Base-by-base conservation (phyloP, 2,888 invertebrate genomes). In the Micropterix aruncella region DNA sequence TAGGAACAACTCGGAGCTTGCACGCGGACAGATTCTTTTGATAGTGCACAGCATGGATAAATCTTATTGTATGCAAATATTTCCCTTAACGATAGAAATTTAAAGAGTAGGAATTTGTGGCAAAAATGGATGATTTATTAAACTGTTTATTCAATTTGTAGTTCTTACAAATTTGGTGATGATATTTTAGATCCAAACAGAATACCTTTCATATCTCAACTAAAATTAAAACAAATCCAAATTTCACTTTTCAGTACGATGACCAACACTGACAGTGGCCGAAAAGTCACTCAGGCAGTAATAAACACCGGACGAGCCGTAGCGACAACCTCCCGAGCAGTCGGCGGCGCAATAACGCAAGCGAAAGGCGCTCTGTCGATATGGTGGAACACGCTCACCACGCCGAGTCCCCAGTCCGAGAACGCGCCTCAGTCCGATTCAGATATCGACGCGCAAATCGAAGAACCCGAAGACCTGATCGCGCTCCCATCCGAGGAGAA, bases 211-310 rank as follows among this genome's bases (percentile, higher is more conserved):
- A n/a, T n/a, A n/a, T n/a, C n/a, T n/a, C n/a, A n/a, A n/a, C n/a
- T n/a, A n/a, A n/a, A n/a, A n/a, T n/a, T n/a, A n/a, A n/a, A n/a
- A n/a, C n/a, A n/a, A n/a, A n/a, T n/a, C n/a, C n/a, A n/a, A n/a
- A n/a, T n/a, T n/a, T n/a, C n/a, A n/a, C 49, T 51, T 61, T 66
- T 36, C 58, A 94, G 94, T 59, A 90, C 92, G 16, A 91, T 95
- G 85, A 91, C 93, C 55, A 91, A 84, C 56, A 88, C 91, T 36
- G 95, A 95, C 63, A 83, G 92, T 52, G 94, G 94, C 0, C 77
- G 93, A 44, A 93, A 93, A 64, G 74, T 95, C 48, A 93, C 92
- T 56, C 91, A 92, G 58, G 94, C 94, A 1, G 90, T 95, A 61
- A 82, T 82, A 43, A 86, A 83, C 48, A 94, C 95, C 2, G 91